These are phyloP conservation scores for Conomelus anceps DNA, from an alignment of 2,888 invertebrate species.

Conservation along the genomic window DNA sequence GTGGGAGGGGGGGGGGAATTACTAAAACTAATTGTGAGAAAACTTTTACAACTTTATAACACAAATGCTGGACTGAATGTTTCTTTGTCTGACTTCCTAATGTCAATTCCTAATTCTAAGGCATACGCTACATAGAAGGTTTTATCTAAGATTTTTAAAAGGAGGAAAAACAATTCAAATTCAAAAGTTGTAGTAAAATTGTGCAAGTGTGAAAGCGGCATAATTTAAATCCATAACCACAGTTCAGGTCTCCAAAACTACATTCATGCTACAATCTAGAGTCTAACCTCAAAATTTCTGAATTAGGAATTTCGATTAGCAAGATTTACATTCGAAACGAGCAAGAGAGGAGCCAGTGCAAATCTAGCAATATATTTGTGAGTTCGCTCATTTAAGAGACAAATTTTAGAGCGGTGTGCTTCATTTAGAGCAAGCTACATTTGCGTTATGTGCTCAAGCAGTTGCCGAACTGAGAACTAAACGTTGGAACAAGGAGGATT, in stretches of 20 bases:
- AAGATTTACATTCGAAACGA: neutral
- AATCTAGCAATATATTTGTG: neutral
- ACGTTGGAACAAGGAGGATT: neutral
- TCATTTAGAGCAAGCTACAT: neutral
- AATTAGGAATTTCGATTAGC: no score
- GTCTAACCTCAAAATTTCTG: neutral
- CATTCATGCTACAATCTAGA: neutral
- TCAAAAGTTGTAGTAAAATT: no score
- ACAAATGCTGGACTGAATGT: no score
- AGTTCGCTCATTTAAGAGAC: neutral
- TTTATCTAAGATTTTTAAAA: no score
- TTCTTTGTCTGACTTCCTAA: no score
- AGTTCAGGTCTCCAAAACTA: neutral
- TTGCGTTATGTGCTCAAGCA: neutral
- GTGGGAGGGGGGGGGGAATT: no score
- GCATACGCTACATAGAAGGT: no score
- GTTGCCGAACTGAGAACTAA: neutral
- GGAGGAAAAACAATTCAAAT: no score
- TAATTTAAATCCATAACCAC: neutral
- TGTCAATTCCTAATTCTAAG: no score
- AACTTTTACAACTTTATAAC: no score
- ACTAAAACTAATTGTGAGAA: no score
- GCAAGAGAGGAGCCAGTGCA: neutral
- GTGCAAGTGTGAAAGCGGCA: no score
- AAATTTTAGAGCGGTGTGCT: neutral